A percentile compares a stretch with the other conserved stretches of the same genome.
Conservation (phyloP, 1,140 invertebrate species). For the Solenopsis fugax region DNA sequence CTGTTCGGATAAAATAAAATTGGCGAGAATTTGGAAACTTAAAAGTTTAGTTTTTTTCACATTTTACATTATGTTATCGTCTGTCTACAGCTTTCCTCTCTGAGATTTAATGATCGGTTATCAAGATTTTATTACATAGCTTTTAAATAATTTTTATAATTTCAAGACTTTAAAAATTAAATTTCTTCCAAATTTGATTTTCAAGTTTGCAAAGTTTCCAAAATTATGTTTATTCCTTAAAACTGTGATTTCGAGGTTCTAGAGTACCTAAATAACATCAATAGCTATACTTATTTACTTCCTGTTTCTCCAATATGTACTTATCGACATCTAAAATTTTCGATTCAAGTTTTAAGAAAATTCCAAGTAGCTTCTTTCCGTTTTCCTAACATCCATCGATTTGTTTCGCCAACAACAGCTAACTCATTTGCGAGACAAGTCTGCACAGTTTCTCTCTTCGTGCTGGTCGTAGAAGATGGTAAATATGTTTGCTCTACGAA, state of each 20-base stretch:
- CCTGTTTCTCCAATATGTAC: neutral
- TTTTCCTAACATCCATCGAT: neutral
- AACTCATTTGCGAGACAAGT: slow-evolving; percentile 5
- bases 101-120: neutral
- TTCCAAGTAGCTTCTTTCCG: neutral
- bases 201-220: neutral
- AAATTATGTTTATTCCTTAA: neutral
- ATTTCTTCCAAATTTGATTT: neutral
- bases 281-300: neutral
- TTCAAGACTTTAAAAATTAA: neutral
- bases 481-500: slow-evolving; percentile 50
- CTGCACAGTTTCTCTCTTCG: neutral
- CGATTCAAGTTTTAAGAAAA: neutral
- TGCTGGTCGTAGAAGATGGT: neutral
- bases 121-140: neutral
- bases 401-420: neutral
- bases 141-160: neutral
- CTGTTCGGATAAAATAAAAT: neutral
- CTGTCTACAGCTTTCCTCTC: neutral
- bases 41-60: neutral
- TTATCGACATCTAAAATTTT: neutral
- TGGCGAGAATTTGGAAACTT: neutral
- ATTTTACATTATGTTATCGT: neutral
- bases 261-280: neutral
- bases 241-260: neutral